phyloP scores from a whole-genome alignment of 2,888 invertebrate genomes.

The Hoplodrina blanda region DNA sequence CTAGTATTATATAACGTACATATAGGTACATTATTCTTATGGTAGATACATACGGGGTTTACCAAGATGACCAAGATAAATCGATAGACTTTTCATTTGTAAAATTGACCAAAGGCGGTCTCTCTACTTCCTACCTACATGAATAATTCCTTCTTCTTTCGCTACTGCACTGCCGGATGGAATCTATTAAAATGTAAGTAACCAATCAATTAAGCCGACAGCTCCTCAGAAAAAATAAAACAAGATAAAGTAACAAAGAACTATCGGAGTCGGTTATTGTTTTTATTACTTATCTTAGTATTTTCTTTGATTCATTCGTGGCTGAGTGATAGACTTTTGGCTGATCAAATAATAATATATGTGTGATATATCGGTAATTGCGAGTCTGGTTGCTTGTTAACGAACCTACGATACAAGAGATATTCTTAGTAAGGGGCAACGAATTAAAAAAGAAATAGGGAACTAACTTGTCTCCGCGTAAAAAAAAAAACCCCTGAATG shows the following conservation, averaged over 20 bases:
- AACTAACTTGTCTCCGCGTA: too few relatives aligned
- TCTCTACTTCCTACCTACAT: conserved; percentile 3
- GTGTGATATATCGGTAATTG: too few relatives aligned
- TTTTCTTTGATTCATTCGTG: conserved; percentile 19
- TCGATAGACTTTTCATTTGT: conserved; percentile 14
- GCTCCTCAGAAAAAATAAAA: conserved; percentile 18
- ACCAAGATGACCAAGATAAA: conserved; percentile 7
- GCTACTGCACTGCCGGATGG: background rate
- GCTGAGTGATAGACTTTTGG: too few relatives aligned
- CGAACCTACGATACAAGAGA: too few relatives aligned
- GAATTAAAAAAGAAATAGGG: too few relatives aligned
- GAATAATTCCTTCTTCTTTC: conserved; percentile 23
- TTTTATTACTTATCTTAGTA: background rate
- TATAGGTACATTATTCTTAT: background rate
- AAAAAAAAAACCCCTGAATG: too few relatives aligned
- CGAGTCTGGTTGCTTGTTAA: too few relatives aligned
- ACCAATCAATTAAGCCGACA: conserved; percentile 41
- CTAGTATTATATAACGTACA: too few relatives aligned
- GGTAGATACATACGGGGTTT: background rate
- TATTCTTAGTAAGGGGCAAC: too few relatives aligned
- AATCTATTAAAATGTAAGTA: conserved; percentile 33
- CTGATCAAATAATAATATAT: too few relatives aligned
- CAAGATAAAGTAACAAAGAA: conserved; percentile 34
- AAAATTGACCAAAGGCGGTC: conserved; percentile 18
- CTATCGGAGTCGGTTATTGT: conserved; percentile 2